Evolutionary conservation across 2,113 vertebrate genomes (phyloP).

Genomic region (Ptyas mucosa): DNA sequence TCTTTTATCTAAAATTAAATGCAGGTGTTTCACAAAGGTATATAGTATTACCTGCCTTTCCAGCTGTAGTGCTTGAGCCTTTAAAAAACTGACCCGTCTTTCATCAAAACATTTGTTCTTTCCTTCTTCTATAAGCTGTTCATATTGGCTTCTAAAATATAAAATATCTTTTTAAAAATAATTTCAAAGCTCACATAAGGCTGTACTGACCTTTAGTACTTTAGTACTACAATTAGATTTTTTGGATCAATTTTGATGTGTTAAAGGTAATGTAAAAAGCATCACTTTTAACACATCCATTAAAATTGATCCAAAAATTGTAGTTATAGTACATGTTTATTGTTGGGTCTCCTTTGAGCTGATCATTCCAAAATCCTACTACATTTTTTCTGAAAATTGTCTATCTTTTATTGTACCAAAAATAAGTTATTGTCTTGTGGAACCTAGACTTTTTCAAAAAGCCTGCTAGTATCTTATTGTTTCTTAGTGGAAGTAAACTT

Average conservation of each 20-base stretch:
- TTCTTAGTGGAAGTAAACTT: neutral
- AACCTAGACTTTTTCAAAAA: neutral
- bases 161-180: slow-evolving; percentile 1
- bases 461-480: neutral
- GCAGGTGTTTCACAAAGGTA: neutral
- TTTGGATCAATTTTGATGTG: neutral
- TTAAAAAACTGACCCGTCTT: slow-evolving; percentile 59
- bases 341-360: neutral
- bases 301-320: neutral
- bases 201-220: neutral
- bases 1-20: neutral
- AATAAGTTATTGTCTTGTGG: neutral
- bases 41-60: slow-evolving; percentile 56
- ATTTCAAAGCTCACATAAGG: neutral
- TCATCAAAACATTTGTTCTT: slow-evolving; percentile 67
- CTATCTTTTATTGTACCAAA: neutral
- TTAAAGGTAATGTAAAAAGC: neutral
- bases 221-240: neutral
- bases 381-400: neutral
- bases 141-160: slow-evolving; percentile 60
- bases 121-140: slow-evolving; percentile 59
- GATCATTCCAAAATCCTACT: neutral
- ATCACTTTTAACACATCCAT: neutral
- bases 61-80: slow-evolving; percentile 59
- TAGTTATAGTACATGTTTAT: neutral